Evolutionary conservation across 2,888 invertebrate genomes (phyloP).

Genomic region (Mantis religiosa): DNA sequence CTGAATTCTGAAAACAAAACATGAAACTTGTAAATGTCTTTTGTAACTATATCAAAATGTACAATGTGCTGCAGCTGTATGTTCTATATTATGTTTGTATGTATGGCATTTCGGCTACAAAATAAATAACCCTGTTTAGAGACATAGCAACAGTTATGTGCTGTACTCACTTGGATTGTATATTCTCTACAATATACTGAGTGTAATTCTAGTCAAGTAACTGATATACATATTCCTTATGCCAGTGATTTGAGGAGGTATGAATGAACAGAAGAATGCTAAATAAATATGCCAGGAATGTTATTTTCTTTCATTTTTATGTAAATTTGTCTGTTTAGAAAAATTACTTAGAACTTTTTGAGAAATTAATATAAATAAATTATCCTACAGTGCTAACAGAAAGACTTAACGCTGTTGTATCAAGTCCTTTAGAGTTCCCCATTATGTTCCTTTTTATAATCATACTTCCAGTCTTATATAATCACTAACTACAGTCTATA

Average conservation of each 20-base stretch:
- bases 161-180: background rate
- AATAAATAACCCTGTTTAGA: background rate
- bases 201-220: conserved; percentile 27
- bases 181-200: conserved; percentile 2
- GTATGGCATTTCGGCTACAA: background rate
- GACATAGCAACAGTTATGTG: background rate
- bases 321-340: background rate
- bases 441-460: background rate
- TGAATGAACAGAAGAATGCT: background rate
- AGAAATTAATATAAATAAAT: background rate
- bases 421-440: background rate
- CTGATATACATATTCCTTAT: background rate
- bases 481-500: too few relatives aligned
- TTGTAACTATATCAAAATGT: background rate
- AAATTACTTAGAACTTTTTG: background rate
- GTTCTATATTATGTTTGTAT: background rate
- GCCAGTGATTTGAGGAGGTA: background rate
- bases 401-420: background rate
- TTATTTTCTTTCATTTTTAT: background rate
- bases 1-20: conserved; percentile 2
- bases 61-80: background rate
- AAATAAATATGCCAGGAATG: background rate
- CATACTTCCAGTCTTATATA: background rate
- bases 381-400: background rate
- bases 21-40: background rate